Evolutionary conservation across 1,140 invertebrate genomes (phyloP).

Genomic region (Drosophila albomicans): DNA sequence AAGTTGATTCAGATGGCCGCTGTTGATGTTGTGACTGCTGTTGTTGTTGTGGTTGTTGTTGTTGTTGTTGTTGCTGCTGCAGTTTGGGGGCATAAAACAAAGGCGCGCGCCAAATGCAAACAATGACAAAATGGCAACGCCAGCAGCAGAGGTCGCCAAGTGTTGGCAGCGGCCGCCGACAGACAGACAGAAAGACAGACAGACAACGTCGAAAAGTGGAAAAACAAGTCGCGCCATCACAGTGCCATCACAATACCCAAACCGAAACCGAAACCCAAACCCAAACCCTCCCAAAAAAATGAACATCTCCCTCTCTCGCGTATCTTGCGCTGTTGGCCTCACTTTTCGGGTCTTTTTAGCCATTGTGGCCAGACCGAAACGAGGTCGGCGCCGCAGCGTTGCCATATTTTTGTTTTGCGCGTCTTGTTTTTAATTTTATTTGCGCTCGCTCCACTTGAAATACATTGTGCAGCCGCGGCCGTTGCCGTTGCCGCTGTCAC

Average conservation of each 20-base stretch:
- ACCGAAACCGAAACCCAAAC: neutral
- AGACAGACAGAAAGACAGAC: conserved; percentile 8
- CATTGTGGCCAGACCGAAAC: conserved; percentile 61
- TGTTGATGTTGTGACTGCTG: conserved; percentile 10
- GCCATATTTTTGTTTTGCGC: conserved; percentile 68
- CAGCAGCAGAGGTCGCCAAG: conserved; percentile 71
- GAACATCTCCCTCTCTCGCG: neutral
- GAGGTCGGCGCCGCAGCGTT: conserved; percentile 76
- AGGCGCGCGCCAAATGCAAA: conserved; percentile 78
- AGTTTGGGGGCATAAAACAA: conserved; percentile 56
- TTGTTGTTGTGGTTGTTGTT: conserved; percentile 19
- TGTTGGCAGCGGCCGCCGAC: conserved; percentile 55
- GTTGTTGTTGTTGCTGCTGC: conserved; percentile 38
- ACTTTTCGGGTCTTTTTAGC: conserved; percentile 29
- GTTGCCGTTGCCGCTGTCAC: neutral
- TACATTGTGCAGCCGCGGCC: conserved; percentile 68
- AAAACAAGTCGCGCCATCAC: conserved; percentile 67
- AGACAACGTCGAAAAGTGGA: conserved; percentile 65
- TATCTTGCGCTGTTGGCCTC: neutral
- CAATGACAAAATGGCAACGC: conserved; percentile 79
- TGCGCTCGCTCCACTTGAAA: conserved; percentile 79
- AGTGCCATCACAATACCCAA: neutral
- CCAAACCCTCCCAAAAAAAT: conserved; percentile 3
- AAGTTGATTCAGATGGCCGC: conserved; percentile 32
- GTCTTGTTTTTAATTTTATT: conserved; percentile 77